Percentiles rank a stretch among this genome's conserved stretches.
Evolutionary conservation across 2,888 invertebrate genomes (phyloP).

Genomic region (Gymnosoma rotundatum): DNA sequence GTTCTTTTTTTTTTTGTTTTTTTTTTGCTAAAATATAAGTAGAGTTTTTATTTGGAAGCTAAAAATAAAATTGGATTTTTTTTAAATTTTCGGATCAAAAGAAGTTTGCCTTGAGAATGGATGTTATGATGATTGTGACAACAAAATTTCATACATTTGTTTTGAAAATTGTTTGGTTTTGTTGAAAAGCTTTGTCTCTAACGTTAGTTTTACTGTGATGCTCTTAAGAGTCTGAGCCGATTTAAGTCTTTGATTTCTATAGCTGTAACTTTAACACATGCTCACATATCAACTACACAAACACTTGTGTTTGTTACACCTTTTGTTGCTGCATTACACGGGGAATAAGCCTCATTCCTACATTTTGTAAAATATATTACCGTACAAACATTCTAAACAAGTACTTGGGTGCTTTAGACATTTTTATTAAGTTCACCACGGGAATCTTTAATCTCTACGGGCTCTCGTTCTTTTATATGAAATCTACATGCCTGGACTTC

Average conservation of each 20-base stretch:
- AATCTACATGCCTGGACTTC: constrained; percentile 14
- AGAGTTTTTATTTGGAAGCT: constrained; percentile 45
- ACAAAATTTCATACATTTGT: constrained; percentile 1
- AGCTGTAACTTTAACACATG: constrained; percentile 28
- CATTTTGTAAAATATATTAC: not conserved
- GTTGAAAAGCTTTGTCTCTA: not conserved
- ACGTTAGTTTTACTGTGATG: constrained; percentile 43
- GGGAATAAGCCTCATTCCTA: constrained; percentile 19
- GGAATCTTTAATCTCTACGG: constrained; percentile 81
- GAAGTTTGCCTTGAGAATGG: not conserved
- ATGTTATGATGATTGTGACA: constrained; percentile 33
- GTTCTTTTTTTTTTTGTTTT: not conserved
- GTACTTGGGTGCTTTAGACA: constrained; percentile 57
- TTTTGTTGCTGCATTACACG: constrained; percentile 31
- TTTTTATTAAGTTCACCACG: constrained; percentile 82
- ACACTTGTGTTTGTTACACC: constrained; percentile 38
- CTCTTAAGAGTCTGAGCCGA: constrained; percentile 68
- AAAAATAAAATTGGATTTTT: constrained; percentile 31
- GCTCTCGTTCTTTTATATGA: constrained; percentile 48
- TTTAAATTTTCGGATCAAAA: not conserved
- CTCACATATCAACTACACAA: constrained; percentile 7
- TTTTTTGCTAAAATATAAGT: constrained; percentile 27
- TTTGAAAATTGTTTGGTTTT: constrained; percentile 17
- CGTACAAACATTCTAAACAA: not conserved
- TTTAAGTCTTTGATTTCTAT: constrained; percentile 65